phyloP scores from a whole-genome alignment of 2,888 invertebrate genomes.

The Heliconius sara region DNA sequence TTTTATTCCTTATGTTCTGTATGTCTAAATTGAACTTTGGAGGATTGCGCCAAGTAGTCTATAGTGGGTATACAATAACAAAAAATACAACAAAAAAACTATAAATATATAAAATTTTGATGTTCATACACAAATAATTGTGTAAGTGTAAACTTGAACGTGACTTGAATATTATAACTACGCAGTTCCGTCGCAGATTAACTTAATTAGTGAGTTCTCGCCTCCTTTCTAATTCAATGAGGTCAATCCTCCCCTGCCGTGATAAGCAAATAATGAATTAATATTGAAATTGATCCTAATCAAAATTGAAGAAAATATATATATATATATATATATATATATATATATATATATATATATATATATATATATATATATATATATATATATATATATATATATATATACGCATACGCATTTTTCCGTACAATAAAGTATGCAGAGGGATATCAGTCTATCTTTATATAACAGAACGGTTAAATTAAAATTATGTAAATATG shows the following conservation, averaged over 20 bases:
- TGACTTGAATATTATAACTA: conserved; percentile 34
- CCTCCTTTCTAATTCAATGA: conserved; percentile 63
- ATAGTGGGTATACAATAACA: too few relatives aligned
- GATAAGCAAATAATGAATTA: conserved; percentile 31
- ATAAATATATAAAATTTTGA: background rate
- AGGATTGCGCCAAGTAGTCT: too few relatives aligned
- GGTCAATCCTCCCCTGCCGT: conserved; percentile 41
- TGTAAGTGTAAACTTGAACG: conserved; percentile 41
- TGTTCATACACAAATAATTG: conserved; percentile 33
- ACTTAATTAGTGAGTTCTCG: conserved; percentile 62
- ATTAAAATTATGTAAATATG: background rate
- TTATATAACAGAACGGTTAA: background rate
- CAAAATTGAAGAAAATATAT: background rate
- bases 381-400: background rate
- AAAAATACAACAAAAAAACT: background rate
- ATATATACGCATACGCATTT: background rate
- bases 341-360: too few relatives aligned
- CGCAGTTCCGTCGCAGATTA: conserved; percentile 54
- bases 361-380: background rate
- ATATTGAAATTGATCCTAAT: background rate
- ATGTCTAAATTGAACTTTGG: too few relatives aligned
- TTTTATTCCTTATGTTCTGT: background rate
- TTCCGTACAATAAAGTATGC: background rate
- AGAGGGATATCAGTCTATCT: background rate
- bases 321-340: background rate